Conservation (phyloP, 2,113 vertebrate genomes). For the Pluvialis apricaria region DNA sequence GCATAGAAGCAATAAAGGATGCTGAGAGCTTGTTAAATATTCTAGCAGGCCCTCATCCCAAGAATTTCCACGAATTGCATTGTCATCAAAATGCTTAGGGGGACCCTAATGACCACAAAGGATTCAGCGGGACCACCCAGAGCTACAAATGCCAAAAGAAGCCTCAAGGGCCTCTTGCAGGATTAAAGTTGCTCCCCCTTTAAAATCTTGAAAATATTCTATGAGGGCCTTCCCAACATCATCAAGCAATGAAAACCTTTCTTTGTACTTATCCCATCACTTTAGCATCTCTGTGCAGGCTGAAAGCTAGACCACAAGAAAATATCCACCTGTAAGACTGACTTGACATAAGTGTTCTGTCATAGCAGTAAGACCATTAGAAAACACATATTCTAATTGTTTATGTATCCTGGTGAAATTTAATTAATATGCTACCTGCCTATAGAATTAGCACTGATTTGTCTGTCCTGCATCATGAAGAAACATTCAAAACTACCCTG, state of each 20-base stretch:
- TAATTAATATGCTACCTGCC: not conserved
- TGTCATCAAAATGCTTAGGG: slow-evolving; percentile 38
- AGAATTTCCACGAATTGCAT: slow-evolving; percentile 36
- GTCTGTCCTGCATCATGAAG: not conserved
- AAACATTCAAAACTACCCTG: not conserved
- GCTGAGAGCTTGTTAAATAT: slow-evolving; percentile 15
- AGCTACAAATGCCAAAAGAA: slow-evolving; percentile 21
- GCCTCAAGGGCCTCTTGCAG: slow-evolving; percentile 34
- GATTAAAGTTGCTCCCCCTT: slow-evolving; percentile 49
- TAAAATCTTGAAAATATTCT: slow-evolving; percentile 36
- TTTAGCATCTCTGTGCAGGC: not conserved
- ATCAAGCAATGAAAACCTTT: slow-evolving; percentile 33
- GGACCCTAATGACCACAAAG: slow-evolving; percentile 17
- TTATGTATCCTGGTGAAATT: not conserved
- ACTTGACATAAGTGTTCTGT: not conserved
- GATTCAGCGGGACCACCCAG: slow-evolving; percentile 48
- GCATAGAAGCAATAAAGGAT: not conserved
- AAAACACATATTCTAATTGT: not conserved
- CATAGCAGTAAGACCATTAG: not conserved
- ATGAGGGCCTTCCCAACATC: not conserved
- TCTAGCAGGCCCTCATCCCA: not conserved
- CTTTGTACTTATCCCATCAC: not conserved
- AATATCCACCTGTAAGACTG: not conserved
- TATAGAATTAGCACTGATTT: not conserved
- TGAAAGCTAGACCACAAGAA: not conserved